Base-by-base conservation (phyloP, 2,797 vertebrate species). In the Alouatta caraya region DNA sequence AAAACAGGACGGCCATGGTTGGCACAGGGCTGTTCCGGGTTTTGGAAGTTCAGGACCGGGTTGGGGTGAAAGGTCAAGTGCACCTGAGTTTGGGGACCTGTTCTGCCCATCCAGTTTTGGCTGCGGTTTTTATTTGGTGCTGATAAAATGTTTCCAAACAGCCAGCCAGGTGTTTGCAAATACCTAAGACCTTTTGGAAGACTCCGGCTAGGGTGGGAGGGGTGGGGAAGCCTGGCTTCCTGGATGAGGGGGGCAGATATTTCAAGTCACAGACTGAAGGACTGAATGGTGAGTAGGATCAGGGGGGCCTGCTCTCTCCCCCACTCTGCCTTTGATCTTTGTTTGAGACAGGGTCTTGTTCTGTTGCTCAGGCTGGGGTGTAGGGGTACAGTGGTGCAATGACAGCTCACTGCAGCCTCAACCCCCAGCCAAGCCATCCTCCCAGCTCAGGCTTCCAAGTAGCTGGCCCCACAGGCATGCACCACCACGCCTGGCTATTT, bases 91-190 rank as follows among this genome's bases (percentile, higher is more conserved):
- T 52, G 15, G 57, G 52, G 89, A 28, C 59, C 24, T 8, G 28
- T 46, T 64, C 48, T 55, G 46, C 30, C 37, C 28, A 92, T 82
- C 39, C n/a, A 28, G 85, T 42, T 28, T 37, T 26, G 21, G 22
- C 87, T 59, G 80, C 26, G 22, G 97, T 83, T 98, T 98, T 96
- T 83, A 90, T 91, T 97, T 96, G 81, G 94, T 92, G 88, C 88
- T 97, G 97, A 98, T 95, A 93, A 94, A 97, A 96, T 96, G 92
- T 96, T 98, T 98, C 96, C 95, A 94, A 89, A 94, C 64, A 92
- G 95, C 85, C 94, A 96, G 96, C 93, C 30, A 33, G 52, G 76
- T 57, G 80, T 86, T 64, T 48, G 52, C 70, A 84, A 87, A 84
- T 55, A 90, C 21, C 19, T 39, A 21, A 13, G 75, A n/a, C 75